phyloP scores from a whole-genome alignment of 2,888 invertebrate genomes.

The Tetramorium bicarinatum region DNA sequence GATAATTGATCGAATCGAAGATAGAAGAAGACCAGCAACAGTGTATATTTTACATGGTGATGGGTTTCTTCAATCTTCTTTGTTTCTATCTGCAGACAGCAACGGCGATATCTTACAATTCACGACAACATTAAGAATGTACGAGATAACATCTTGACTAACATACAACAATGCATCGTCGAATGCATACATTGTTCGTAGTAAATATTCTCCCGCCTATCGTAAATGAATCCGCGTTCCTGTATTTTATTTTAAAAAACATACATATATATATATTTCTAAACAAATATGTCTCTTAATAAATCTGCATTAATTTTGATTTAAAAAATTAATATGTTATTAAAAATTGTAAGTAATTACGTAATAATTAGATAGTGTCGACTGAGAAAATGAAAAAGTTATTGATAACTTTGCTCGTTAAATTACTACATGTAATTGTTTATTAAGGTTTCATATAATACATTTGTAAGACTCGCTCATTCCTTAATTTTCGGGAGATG shows the following conservation, averaged over 20 bases:
- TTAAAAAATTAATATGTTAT: neutral
- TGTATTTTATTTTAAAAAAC: neutral
- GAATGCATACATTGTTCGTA: conserved; percentile 61
- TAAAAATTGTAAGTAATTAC: neutral
- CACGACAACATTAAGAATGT: conserved; percentile 81
- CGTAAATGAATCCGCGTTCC: conserved; percentile 1
- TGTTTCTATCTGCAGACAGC: conserved; percentile 67
- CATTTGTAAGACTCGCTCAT: conserved; percentile 6
- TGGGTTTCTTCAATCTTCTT: conserved; percentile 70
- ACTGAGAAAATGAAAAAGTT: neutral
- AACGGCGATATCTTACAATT: conserved; percentile 81
- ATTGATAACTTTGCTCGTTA: neutral
- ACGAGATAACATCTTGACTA: conserved; percentile 82
- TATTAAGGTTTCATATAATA: neutral
- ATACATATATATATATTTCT: neutral
- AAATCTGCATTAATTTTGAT: neutral
- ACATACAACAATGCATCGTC: conserved; percentile 79
- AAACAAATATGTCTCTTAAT: neutral
- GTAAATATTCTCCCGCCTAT: conserved; percentile 71
- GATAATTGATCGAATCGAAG: conserved; percentile 67
- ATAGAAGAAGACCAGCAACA: conserved; percentile 67
- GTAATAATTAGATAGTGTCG: neutral
- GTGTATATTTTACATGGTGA: conserved; percentile 72
- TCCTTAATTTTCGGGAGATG: conserved; percentile 39
- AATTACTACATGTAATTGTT: neutral